Evolutionary conservation across 2,888 invertebrate genomes (phyloP), one percentile per base, ranked within the genome.

Genomic region (Drosophila subsilvestris): DNA sequence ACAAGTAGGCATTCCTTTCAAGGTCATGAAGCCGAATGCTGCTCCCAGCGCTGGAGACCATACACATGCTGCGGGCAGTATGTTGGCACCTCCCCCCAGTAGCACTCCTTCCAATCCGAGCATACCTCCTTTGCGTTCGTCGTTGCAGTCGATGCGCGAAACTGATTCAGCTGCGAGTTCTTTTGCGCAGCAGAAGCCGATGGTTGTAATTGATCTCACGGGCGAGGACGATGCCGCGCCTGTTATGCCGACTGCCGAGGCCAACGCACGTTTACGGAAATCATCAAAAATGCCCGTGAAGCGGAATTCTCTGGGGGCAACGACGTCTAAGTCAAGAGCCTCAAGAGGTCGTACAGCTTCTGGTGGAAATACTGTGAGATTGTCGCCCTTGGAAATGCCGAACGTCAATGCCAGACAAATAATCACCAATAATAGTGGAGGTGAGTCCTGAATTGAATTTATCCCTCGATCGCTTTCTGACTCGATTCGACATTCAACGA

Each of bases 121-220:
- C 56, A 47, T 72, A 8, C 57, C 71, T 9, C 69, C 75, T 2
- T 32, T 58, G 61, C 67, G 79, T 18, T 53, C 76, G 18, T 53
- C 74, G 1, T 45, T 74, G 50, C 77, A 37, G 37, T 37, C 37
- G 14, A 37, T 37, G 37, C 37, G 37, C 0, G 37, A 6, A 37
- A 14, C 37, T 14, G 6, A 7, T n/a, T 37, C 37, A 7, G 14
- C 2, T 1, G 27, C 1, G 49, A 18, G n/a, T 4, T 29, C 10
- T 17, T 42, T 14, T 0, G 20, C 5, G 14, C 18, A 90, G 57
- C 89, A 91, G 20, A 88, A 86, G 45, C 89, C 93, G 78, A 92
- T 91, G 71, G 85, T 92, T 32, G 93, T 95, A 32, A 95, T 95
- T 54, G 97, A 97, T 92, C 92, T 97, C 62, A 97, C 97, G 0